A percentile compares a stretch with the other conserved stretches of the same genome.
These are phyloP conservation scores for Thymallus thymallus DNA, from an alignment of 2,113 vertebrate species.

Conservation along the genomic window DNA sequence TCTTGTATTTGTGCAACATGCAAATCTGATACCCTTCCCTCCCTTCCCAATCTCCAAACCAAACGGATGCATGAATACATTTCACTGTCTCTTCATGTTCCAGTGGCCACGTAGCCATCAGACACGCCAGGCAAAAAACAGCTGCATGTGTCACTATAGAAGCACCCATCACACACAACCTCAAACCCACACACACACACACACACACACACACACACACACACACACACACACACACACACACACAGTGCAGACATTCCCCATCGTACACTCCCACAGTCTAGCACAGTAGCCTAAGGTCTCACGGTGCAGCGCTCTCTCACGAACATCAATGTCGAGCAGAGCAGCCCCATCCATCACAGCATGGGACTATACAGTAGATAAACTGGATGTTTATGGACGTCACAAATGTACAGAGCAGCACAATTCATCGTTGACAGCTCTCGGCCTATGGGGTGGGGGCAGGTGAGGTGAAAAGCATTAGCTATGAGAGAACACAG, in stretches of 20 bases:
- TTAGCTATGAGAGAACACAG: not conserved
- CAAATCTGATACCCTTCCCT: no score
- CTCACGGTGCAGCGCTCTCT: slow-evolving; percentile 17
- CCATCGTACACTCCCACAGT: not conserved
- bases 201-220: no score
- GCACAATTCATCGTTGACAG: not conserved
- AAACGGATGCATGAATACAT: slow-evolving; percentile 29
- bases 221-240: no score
- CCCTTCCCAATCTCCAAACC: not conserved
- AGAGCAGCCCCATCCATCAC: slow-evolving; percentile 7
- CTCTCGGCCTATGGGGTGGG: no score
- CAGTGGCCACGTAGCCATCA: slow-evolving; percentile 10
- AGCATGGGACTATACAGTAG: not conserved
- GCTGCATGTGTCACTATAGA: not conserved
- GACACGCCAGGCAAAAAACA: not conserved
- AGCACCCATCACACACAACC: not conserved
- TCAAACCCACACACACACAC: no score
- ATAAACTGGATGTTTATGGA: not conserved
- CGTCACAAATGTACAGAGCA: not conserved
- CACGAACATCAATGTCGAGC: slow-evolving; percentile 38
- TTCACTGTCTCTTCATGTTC: slow-evolving; percentile 40
- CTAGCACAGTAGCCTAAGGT: not conserved
- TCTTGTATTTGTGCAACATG: no score
- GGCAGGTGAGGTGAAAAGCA: not conserved
- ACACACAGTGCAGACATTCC: not conserved